A percentile compares a stretch with the other conserved stretches of the same genome.
phyloP scores from a whole-genome alignment of 2,113 vertebrate genomes.

The Pitta sordida region DNA sequence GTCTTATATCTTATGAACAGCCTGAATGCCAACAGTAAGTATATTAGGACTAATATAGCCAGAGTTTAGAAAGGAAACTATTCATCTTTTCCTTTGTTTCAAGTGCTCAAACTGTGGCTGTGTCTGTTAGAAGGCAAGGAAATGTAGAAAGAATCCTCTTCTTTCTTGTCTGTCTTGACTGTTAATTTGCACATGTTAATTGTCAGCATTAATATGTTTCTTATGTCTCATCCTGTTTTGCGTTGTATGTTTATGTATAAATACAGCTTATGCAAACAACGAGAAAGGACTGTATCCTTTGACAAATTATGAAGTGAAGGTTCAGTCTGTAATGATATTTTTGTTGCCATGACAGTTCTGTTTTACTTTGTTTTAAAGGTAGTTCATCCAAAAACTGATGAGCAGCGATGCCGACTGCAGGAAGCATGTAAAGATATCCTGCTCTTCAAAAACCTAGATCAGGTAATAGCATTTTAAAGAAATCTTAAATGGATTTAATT shows the following conservation, averaged over 20 bases:
- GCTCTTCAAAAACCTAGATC: conserved; percentile 96
- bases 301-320: not conserved
- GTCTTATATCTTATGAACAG: not conserved
- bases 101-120: not conserved
- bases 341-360: not conserved
- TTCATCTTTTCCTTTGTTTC: not conserved
- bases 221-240: not conserved
- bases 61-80: not conserved
- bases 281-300: not conserved
- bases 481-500: not conserved
- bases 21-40: not conserved
- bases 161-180: not conserved
- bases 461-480: conserved; percentile 74
- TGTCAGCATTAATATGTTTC: not conserved
- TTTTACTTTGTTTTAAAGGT: conserved; percentile 70
- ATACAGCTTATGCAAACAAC: not conserved
- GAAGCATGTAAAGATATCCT: conserved; percentile 97
- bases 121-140: not conserved
- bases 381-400: conserved; percentile 96
- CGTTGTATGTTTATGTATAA: not conserved
- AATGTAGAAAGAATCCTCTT: not conserved
- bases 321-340: not conserved
- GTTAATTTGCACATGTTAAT: not conserved
- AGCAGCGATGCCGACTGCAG: conserved; percentile 93
- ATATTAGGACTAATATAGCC: not conserved